phyloP scores from a whole-genome alignment of 1,140 invertebrate genomes.

The Philaenus spumarius region DNA sequence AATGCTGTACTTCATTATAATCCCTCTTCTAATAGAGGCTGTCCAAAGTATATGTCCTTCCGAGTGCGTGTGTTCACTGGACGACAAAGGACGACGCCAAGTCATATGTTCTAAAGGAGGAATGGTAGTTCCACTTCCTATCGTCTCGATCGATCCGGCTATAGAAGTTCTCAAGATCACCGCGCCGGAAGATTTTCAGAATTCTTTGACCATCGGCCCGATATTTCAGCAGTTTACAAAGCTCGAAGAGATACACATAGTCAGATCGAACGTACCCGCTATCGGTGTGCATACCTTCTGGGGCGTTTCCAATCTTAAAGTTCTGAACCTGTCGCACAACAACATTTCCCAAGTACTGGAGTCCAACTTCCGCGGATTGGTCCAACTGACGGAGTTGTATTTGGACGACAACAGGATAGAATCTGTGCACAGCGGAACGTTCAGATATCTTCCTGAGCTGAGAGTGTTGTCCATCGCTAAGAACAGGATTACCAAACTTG shows the following conservation, averaged over 20 bases:
- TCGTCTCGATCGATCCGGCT: constrained; percentile 37
- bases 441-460: constrained; percentile 59
- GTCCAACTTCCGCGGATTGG: constrained; percentile 34
- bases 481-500: constrained; percentile 61
- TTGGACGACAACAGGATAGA: constrained; percentile 45
- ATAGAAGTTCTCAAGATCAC: constrained; percentile 56
- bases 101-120: constrained; percentile 38
- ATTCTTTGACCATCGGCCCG: constrained; percentile 64
- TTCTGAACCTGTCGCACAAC: constrained; percentile 67
- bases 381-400: constrained; percentile 40
- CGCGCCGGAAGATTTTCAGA: constrained; percentile 53
- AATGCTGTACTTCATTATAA: neutral
- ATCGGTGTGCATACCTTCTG: constrained; percentile 73
- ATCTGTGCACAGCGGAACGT: constrained; percentile 56
- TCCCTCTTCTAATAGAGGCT: neutral
- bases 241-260: constrained; percentile 67
- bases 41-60: constrained; percentile 24
- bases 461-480: constrained; percentile 57
- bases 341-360: constrained; percentile 57
- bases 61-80: constrained; percentile 29
- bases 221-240: constrained; percentile 59
- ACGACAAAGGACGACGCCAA: constrained; percentile 24
- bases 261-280: constrained; percentile 65
- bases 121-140: constrained; percentile 40
- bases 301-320: constrained; percentile 57